These are phyloP conservation scores for Pterophyllum scalare DNA, from an alignment of 2,113 vertebrate genomes.

Conservation along the genomic window DNA sequence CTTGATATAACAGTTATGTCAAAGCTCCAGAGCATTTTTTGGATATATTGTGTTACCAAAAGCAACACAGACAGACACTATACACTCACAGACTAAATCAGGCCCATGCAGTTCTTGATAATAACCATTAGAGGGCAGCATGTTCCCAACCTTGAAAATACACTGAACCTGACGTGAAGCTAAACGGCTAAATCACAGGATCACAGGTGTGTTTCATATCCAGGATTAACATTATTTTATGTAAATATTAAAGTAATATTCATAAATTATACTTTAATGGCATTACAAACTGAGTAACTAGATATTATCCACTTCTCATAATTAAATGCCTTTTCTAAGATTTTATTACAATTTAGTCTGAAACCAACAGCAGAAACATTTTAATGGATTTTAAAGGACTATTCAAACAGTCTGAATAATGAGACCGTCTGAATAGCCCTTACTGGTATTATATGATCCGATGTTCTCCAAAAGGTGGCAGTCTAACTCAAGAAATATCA, in stretches of 20 bases:
- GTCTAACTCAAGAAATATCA: slow-evolving; percentile 14
- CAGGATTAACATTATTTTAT: neutral
- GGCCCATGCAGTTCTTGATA: neutral
- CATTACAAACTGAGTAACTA: neutral
- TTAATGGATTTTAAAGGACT: neutral
- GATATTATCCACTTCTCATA: neutral
- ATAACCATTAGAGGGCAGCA: slow-evolving; percentile 53
- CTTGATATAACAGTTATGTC: too few relatives aligned
- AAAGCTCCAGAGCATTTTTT: too few relatives aligned
- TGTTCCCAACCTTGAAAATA: neutral
- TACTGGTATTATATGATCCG: neutral
- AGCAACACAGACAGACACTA: neutral
- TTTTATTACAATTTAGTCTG: neutral
- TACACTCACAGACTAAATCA: rapidly evolving
- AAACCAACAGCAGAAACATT: neutral
- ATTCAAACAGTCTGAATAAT: neutral
- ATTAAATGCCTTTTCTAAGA: neutral
- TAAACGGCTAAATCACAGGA: neutral
- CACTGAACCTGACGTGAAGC: too few relatives aligned
- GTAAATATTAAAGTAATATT: neutral
- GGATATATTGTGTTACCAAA: neutral
- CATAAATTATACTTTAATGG: neutral
- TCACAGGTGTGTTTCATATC: neutral
- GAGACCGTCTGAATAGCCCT: neutral
- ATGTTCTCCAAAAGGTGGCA: slow-evolving; percentile 60